A percentile compares a stretch with the other conserved stretches of the same genome.
phyloP scores from a whole-genome alignment of 2,113 vertebrate genomes.

The Eretmochelys imbricata region DNA sequence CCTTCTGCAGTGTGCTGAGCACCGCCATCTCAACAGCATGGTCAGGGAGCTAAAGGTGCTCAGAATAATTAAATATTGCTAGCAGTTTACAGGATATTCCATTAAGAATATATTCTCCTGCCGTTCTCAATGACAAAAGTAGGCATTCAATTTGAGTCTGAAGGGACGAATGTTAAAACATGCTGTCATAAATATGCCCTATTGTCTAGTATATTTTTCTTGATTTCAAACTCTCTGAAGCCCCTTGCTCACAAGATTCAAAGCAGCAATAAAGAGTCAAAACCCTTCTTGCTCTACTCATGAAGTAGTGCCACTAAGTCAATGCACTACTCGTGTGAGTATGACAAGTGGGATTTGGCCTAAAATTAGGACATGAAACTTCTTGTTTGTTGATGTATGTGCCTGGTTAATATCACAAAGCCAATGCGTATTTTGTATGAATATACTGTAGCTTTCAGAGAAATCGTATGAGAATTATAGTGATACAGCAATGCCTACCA shows the following conservation, averaged over 20 bases:
- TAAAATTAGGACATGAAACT: neutral
- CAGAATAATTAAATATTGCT: neutral
- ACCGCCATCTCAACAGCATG: neutral
- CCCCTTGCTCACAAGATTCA: neutral
- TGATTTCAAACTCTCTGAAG: neutral
- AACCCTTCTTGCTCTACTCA: neutral
- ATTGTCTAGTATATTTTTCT: neutral
- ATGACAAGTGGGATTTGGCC: neutral
- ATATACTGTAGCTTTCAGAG: neutral
- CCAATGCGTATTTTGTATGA: neutral
- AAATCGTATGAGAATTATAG: neutral
- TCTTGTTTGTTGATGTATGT: neutral
- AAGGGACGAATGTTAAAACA: neutral
- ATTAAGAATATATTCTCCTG: slow-evolving; percentile 30
- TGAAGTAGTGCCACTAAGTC: neutral
- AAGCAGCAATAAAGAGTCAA: neutral
- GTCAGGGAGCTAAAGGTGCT: neutral
- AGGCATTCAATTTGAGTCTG: neutral
- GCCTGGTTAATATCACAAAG: neutral
- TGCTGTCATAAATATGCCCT: neutral
- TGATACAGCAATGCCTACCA: neutral
- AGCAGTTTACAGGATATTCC: neutral
- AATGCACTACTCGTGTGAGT: rapidly evolving
- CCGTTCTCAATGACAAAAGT: neutral
- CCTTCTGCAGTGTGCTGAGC: neutral